Percentiles rank a stretch among this genome's conserved stretches.
Evolutionary conservation across 2,888 invertebrate genomes (phyloP).

Genomic region (Chrysotoxum bicinctum): DNA sequence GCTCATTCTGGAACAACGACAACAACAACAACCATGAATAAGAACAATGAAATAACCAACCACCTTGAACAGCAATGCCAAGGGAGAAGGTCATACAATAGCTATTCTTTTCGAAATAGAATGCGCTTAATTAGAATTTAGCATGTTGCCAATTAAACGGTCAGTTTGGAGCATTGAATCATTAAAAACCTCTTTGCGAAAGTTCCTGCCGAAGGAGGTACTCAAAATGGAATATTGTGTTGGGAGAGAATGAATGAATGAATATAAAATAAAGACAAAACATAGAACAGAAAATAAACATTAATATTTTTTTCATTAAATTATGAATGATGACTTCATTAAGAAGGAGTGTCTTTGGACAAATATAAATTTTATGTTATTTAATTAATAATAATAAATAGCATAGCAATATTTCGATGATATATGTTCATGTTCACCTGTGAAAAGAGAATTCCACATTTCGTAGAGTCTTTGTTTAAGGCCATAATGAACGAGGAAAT

Average conservation of each 20-base stretch:
- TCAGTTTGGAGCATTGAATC: slow-evolving; percentile 37
- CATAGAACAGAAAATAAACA: slow-evolving; percentile 28
- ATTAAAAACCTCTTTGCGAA: slow-evolving; percentile 48
- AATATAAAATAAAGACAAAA: not conserved
- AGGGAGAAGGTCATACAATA: slow-evolving; percentile 44
- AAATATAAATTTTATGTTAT: not conserved
- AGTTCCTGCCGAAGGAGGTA: slow-evolving; percentile 9
- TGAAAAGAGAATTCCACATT: not conserved
- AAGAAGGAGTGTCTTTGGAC: slow-evolving; percentile 46
- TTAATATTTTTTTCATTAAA: slow-evolving; percentile 30
- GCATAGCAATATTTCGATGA: not conserved
- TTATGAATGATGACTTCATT: slow-evolving; percentile 59
- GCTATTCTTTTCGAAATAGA: not conserved
- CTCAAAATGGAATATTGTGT: not conserved
- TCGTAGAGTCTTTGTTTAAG: not conserved
- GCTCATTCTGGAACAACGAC: not conserved
- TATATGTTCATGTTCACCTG: not conserved
- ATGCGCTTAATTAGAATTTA: slow-evolving; percentile 61
- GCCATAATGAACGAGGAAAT: not conserved
- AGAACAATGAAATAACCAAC: slow-evolving; percentile 14
- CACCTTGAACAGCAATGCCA: slow-evolving; percentile 46
- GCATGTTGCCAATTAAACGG: slow-evolving; percentile 53
- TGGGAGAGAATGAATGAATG: not conserved
- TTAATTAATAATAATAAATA: not conserved
- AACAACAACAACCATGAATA: not conserved